Conservation (phyloP, 2,797 vertebrate species). For the Channa striata region DNA sequence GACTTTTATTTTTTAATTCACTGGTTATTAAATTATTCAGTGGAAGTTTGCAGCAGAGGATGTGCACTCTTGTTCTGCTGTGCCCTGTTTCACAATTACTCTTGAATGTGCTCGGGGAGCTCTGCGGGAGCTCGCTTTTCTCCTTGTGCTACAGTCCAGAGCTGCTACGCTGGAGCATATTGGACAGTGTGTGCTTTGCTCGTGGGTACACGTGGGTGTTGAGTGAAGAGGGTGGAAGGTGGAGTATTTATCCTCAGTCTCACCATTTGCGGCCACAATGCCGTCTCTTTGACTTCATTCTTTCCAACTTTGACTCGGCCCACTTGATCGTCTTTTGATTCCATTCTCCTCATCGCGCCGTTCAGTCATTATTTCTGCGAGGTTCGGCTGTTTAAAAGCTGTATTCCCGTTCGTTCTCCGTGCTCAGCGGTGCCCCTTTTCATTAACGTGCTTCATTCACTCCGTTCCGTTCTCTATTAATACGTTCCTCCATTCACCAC, state of each 20-base stretch:
- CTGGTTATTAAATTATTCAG: slow-evolving; percentile 71
- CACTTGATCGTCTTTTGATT: slow-evolving; percentile 49
- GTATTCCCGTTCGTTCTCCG: slow-evolving; percentile 33
- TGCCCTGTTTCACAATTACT: slow-evolving; percentile 58
- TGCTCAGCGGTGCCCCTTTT: slow-evolving; percentile 49
- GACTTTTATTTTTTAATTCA: slow-evolving; percentile 44
- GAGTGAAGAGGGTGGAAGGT: background rate
- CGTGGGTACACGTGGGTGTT: background rate
- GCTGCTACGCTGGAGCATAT: slow-evolving; percentile 18
- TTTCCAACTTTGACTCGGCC: slow-evolving; percentile 28
- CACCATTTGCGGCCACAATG: slow-evolving; percentile 7
- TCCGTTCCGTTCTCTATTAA: slow-evolving; percentile 54
- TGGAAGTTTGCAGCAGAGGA: slow-evolving; percentile 56
- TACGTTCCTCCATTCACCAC: slow-evolving; percentile 41
- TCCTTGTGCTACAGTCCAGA: slow-evolving; percentile 13
- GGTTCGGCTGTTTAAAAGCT: slow-evolving; percentile 46
- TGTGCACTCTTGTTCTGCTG: slow-evolving; percentile 46
- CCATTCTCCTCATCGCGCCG: slow-evolving; percentile 11
- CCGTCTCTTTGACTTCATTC: slow-evolving; percentile 25
- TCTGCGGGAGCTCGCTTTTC: slow-evolving; percentile 50
- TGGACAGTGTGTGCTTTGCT: slow-evolving; percentile 21
- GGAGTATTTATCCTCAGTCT: slow-evolving; percentile 2
- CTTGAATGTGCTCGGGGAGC: slow-evolving; percentile 34
- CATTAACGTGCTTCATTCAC: slow-evolving; percentile 64
- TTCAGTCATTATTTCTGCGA: slow-evolving; percentile 48